phyloP scores from a whole-genome alignment of 2,797 vertebrate genomes.

The Sebastes glaucus region DNA sequence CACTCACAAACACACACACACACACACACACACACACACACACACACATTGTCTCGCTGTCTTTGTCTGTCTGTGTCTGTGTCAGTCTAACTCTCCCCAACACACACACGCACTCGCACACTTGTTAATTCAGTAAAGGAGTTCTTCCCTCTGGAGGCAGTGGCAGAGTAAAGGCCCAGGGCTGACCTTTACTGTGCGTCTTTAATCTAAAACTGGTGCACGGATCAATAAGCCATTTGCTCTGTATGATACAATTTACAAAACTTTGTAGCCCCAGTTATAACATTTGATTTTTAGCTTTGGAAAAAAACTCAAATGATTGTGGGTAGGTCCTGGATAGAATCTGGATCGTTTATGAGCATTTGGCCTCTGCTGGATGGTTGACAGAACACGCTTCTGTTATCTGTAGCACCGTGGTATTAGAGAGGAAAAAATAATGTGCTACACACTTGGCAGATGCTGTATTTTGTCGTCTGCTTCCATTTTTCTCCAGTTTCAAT shows the following conservation, averaged over 20 bases:
- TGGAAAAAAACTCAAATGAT: slow-evolving; percentile 35
- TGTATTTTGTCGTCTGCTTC: not conserved
- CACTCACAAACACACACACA: not conserved
- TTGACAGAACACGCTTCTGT: slow-evolving; percentile 48
- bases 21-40: not conserved
- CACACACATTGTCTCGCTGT: not conserved
- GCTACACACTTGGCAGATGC: slow-evolving; percentile 6
- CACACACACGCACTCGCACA: not conserved
- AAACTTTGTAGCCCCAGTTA: slow-evolving; percentile 69
- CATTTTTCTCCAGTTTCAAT: not conserved
- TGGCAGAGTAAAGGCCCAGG: slow-evolving; percentile 47
- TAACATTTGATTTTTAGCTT: slow-evolving; percentile 68
- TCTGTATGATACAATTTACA: slow-evolving; percentile 73
- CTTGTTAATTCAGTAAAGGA: slow-evolving; percentile 70
- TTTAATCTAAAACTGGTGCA: slow-evolving; percentile 80
- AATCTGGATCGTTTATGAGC: slow-evolving; percentile 39
- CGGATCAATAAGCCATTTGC: slow-evolving; percentile 81
- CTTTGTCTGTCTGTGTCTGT: slow-evolving; percentile 13
- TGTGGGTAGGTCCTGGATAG: slow-evolving; percentile 31
- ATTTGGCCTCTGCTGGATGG: slow-evolving; percentile 47
- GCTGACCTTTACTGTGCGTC: slow-evolving; percentile 75
- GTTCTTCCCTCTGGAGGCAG: slow-evolving; percentile 60
- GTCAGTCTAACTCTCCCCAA: slow-evolving; percentile 1
- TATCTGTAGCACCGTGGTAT: slow-evolving; percentile 15
- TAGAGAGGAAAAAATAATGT: not conserved